A percentile compares a stretch with the other conserved stretches of the same genome.
Evolutionary conservation across 2,797 vertebrate genomes (phyloP).

Genomic region (Australoheros facetus): DNA sequence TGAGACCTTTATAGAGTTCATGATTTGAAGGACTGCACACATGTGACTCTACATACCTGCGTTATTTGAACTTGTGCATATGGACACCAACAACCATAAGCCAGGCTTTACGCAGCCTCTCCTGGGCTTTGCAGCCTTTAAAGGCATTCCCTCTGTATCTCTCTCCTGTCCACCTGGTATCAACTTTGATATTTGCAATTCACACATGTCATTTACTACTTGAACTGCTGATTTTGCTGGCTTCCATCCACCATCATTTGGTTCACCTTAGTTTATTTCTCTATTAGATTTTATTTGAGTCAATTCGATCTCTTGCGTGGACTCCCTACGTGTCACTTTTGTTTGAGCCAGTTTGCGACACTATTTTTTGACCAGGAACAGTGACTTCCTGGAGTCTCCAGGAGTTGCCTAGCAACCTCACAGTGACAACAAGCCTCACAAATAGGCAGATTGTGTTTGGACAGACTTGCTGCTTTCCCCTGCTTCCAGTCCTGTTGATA

Average conservation of each 20-base stretch:
- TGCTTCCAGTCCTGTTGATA: not conserved
- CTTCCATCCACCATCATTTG: not conserved
- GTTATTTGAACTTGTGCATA: fast-evolving
- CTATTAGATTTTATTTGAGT: not conserved
- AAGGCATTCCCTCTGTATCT: not conserved
- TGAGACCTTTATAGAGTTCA: not conserved
- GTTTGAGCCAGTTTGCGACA: not conserved
- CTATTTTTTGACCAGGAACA: not conserved
- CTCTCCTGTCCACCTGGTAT: not conserved
- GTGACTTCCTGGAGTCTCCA: slow-evolving; percentile 14
- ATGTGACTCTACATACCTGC: not conserved
- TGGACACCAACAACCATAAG: not conserved
- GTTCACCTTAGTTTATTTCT: not conserved
- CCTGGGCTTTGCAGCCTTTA: not conserved
- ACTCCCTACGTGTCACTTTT: not conserved
- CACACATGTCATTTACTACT: not conserved
- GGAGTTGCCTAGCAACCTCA: slow-evolving; percentile 5
- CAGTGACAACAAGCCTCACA: not conserved
- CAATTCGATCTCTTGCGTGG: not conserved
- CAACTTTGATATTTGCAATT: not conserved
- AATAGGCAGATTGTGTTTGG: not conserved
- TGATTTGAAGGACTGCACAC: not conserved
- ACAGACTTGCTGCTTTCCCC: not conserved
- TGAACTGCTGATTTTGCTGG: not conserved
- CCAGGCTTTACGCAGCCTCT: not conserved